Evolutionary conservation across 2,888 invertebrate genomes (phyloP), one percentile per base, ranked within the genome.

Genomic region (Rotaria macrura): DNA sequence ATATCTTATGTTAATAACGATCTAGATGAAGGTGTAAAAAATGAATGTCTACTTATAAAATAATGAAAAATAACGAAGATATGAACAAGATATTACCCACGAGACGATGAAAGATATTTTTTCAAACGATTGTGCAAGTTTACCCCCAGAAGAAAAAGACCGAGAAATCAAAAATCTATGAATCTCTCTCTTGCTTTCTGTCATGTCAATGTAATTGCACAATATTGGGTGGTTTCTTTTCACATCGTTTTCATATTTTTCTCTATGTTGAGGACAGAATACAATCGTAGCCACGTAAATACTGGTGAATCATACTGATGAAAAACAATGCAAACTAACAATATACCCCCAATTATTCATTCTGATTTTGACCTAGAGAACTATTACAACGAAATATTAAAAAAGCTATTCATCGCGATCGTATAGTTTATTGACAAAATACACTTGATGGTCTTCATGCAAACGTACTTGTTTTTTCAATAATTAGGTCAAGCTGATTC

Each of bases 41-140:
- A 65, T 65, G 65, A 38, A 65, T 65, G 65, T 7, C 65, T 65
- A 65, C 65, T 65, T 65, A 65, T 65, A 65, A 65, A 65, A 65
- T 6, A 34, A 20, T 12, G 34, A 65, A 65, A 34, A 65, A 65
- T 6, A 3, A 34, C 4, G 2, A 20, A 29, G 34, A 34, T 17
- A 14, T 38, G 65, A 34, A 65, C 65, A 20, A 65, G 65, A 65
- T 65, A 65, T 65, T 65, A 20, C 34, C 20, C 12, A 20, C 34
- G 20, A 34, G 20, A 6, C 34, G 14, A 34, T 65, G 34, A 52
- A 34, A 65, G 34, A 65, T 1, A 34, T 29, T 29, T 34, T 34
- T 34, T 0, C 65, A 65, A 29, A 20, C 1, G 1, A 65, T 65
- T 34, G 65, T 65, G 65, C 65, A 65, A 65, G 17, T 65, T 65